These are phyloP conservation scores for Picus viridis DNA, from an alignment of 2,797 vertebrate species.

Conservation along the genomic window DNA sequence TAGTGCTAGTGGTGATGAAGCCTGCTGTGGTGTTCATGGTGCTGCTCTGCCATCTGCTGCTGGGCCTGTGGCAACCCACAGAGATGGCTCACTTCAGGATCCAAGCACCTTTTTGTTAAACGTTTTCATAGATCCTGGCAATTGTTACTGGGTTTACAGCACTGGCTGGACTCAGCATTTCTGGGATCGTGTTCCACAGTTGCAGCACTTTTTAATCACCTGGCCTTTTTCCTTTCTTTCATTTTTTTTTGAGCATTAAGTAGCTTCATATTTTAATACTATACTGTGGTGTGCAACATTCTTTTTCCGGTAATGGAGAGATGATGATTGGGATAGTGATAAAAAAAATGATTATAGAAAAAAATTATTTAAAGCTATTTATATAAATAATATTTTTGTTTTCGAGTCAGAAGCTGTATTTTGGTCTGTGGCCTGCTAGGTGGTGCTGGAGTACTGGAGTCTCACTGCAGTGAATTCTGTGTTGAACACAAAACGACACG, in stretches of 20 bases:
- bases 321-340: not conserved
- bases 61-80: not conserved
- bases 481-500: not conserved
- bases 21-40: not conserved
- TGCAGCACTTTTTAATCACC: not conserved
- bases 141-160: not conserved
- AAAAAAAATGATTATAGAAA: not conserved
- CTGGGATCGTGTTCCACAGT: not conserved
- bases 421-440: not conserved
- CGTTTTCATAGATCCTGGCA: not conserved
- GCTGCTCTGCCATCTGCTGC: slow-evolving; percentile 45
- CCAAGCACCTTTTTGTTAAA: fast-evolving
- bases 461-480: not conserved
- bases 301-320: not conserved
- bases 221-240: not conserved
- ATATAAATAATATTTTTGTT: fast-evolving
- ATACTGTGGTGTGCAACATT: not conserved
- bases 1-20: fast-evolving
- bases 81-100: not conserved
- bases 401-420: not conserved
- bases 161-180: not conserved
- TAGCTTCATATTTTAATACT: not conserved
- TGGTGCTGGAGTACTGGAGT: slow-evolving; percentile 35
- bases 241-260: not conserved
- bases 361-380: not conserved